Evolutionary conservation across 2,888 invertebrate species (phyloP).

Genomic region (Drosophila niveifrons): DNA sequence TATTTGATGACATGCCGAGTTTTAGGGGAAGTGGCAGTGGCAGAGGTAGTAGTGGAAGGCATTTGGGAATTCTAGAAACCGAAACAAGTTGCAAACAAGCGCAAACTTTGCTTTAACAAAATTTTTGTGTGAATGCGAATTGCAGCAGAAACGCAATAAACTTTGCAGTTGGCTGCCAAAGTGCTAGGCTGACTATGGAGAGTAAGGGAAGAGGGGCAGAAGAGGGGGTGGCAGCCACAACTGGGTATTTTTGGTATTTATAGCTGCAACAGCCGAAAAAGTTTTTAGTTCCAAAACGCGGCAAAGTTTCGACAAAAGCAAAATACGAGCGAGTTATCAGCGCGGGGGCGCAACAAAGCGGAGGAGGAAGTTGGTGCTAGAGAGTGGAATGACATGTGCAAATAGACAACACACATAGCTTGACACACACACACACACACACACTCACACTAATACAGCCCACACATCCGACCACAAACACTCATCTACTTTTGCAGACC

Average conservation of each 20-base stretch:
- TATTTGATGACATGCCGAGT: conserved; percentile 70
- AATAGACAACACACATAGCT: conserved; percentile 51
- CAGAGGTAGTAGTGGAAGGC: neutral
- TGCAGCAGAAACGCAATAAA: conserved; percentile 60
- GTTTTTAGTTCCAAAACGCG: conserved; percentile 13
- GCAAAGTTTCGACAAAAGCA: conserved; percentile 26
- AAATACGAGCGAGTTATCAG: conserved; percentile 19
- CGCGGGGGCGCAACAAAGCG: neutral
- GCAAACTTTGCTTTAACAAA: conserved; percentile 62
- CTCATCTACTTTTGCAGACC: neutral
- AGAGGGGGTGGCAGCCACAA: conserved; percentile 35
- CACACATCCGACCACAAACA: conserved; percentile 5
- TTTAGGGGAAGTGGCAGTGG: conserved; percentile 11
- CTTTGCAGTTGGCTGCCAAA: conserved; percentile 35
- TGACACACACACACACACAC: conserved; percentile 24
- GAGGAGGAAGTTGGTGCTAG: neutral
- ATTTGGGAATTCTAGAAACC: conserved; percentile 30
- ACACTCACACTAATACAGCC: conserved; percentile 2
- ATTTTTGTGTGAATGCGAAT: conserved; percentile 51
- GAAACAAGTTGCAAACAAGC: conserved; percentile 77
- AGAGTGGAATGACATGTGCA: conserved; percentile 47
- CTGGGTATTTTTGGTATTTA: conserved; percentile 44
- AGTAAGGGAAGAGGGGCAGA: neutral
- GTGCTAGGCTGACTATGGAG: conserved; percentile 1
- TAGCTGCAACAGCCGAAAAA: conserved; percentile 33